Evolutionary conservation across 2,888 invertebrate genomes (phyloP).

Genomic region (Caenorhabditis macrosperma): DNA sequence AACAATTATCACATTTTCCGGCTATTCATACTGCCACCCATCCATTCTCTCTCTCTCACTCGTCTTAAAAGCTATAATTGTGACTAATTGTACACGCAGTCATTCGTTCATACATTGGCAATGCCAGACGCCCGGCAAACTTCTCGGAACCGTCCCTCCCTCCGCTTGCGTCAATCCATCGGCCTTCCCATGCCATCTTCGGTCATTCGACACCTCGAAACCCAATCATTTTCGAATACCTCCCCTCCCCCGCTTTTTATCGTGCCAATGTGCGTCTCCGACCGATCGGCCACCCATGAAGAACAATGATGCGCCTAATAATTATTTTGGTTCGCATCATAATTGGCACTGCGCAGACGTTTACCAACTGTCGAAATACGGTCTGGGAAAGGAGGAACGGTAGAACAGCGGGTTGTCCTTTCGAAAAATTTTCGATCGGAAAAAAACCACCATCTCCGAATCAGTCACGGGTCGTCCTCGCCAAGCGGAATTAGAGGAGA

Average conservation of each 20-base stretch:
- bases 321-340: constrained; percentile 41
- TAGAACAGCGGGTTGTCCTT: neutral
- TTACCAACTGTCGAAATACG: constrained; percentile 46
- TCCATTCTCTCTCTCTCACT: constrained; percentile 18
- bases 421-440: constrained; percentile 8
- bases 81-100: constrained; percentile 56
- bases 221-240: constrained; percentile 56
- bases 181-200: constrained; percentile 44
- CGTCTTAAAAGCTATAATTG: constrained; percentile 55
- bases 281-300: constrained; percentile 43
- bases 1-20: constrained; percentile 60
- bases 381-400: constrained; percentile 25
- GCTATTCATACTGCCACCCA: constrained; percentile 46
- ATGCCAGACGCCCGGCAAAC: constrained; percentile 27
- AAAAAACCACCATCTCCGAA: constrained; percentile 29
- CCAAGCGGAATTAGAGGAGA: constrained; percentile 7
- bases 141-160: constrained; percentile 45
- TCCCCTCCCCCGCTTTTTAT: constrained; percentile 25
- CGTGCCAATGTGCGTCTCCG: constrained; percentile 32
- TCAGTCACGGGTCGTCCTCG: constrained; percentile 42
- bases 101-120: constrained; percentile 36
- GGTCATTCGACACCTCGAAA: constrained; percentile 50
- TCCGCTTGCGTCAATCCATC: constrained; percentile 9
- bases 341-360: constrained; percentile 37
- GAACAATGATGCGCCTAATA: constrained; percentile 57